Conservation (phyloP, 1,140 invertebrate species). For the Microplitis mediator region DNA sequence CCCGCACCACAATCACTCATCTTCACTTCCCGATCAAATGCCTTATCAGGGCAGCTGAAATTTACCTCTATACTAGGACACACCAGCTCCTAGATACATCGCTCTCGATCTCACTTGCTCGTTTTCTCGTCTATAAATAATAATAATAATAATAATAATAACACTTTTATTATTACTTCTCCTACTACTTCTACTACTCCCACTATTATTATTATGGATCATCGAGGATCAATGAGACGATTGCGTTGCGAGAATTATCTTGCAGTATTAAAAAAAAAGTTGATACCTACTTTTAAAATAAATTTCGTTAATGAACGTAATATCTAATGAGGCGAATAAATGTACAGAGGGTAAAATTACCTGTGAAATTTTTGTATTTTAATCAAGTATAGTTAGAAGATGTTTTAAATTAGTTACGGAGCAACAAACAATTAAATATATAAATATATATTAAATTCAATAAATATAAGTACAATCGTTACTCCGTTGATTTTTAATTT, state of each 20-base stretch:
- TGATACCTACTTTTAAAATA: neutral
- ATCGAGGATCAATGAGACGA: neutral
- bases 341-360: slow-evolving; percentile 13
- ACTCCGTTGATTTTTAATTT: slow-evolving; percentile 3
- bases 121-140: neutral
- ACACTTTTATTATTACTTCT: too few relatives aligned
- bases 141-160: too few relatives aligned
- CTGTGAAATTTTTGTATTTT: slow-evolving; percentile 14
- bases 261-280: slow-evolving; percentile 58
- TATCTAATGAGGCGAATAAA: neutral
- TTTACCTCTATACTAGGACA: slow-evolving; percentile 59
- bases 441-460: neutral
- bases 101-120: slow-evolving; percentile 17
- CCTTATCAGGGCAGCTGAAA: slow-evolving; percentile 64
- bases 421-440: neutral
- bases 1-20: slow-evolving; percentile 59
- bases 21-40: slow-evolving; percentile 61
- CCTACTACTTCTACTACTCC: too few relatives aligned
- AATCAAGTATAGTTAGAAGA: slow-evolving; percentile 6
- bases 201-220: neutral
- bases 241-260: slow-evolving; percentile 28
- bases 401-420: neutral
- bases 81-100: slow-evolving; percentile 14
- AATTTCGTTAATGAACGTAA: neutral
- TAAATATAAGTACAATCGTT: neutral